Conservation (phyloP, 2,797 vertebrate genomes). For the Epinephelus coioides region DNA sequence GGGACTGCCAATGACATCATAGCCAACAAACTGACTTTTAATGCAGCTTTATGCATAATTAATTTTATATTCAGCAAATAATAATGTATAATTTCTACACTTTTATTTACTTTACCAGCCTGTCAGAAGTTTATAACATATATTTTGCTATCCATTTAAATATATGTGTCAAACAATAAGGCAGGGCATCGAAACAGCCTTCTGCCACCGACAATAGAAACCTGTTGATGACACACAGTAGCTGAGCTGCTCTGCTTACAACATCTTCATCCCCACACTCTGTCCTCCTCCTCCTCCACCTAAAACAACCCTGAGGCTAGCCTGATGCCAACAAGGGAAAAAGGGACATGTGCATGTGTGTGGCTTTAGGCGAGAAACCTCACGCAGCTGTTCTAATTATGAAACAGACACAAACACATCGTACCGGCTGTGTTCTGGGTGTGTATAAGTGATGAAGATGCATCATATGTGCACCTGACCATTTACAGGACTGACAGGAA, state of each 20-base stretch:
- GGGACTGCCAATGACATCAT: slow-evolving; percentile 6
- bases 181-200: not conserved
- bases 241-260: slow-evolving; percentile 30
- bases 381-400: slow-evolving; percentile 56
- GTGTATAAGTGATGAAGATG: not conserved
- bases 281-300: slow-evolving; percentile 1
- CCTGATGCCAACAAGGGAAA: slow-evolving; percentile 27
- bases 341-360: slow-evolving; percentile 35
- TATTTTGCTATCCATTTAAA: slow-evolving; percentile 9
- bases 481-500: not conserved
- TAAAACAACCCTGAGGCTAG: slow-evolving; percentile 38
- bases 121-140: not conserved
- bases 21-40: not conserved
- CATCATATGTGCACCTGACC: not conserved
- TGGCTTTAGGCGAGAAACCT: slow-evolving; percentile 53
- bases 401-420: slow-evolving; percentile 32
- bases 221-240: slow-evolving; percentile 33
- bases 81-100: not conserved
- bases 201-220: slow-evolving; percentile 28
- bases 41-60: not conserved
- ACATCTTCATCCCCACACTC: slow-evolving; percentile 17
- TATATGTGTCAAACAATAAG: slow-evolving; percentile 4
- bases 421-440: slow-evolving; percentile 34
- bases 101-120: not conserved
- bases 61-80: not conserved